A percentile compares a stretch with the other conserved stretches of the same genome.
phyloP scores from a whole-genome alignment of 2,797 vertebrate species.

The Gymnocypris eckloni region DNA sequence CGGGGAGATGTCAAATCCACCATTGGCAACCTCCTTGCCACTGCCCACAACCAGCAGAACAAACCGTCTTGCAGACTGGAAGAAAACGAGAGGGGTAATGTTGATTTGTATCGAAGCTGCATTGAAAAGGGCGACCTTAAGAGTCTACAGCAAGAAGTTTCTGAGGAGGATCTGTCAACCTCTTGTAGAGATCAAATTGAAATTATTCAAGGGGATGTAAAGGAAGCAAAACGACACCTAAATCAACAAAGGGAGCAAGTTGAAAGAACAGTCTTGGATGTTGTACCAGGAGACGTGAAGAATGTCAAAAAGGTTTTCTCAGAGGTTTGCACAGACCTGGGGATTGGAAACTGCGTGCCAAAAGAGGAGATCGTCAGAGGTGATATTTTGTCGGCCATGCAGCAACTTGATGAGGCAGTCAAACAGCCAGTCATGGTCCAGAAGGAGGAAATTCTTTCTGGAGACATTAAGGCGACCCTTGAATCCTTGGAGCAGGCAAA shows the following conservation, averaged over 20 bases:
- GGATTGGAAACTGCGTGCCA: conserved; percentile 5
- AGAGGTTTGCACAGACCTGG: conserved; percentile 76
- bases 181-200: conserved; percentile 67
- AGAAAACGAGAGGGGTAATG: conserved; percentile 81
- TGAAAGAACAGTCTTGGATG: conserved; percentile 83
- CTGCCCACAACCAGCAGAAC: conserved; percentile 84
- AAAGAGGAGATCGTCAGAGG: conserved; percentile 82
- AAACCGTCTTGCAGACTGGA: conserved; percentile 80
- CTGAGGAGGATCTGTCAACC: conserved; percentile 72
- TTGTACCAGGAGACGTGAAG: conserved; percentile 85
- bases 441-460: conserved; percentile 81
- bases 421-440: conserved; percentile 80
- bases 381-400: conserved; percentile 86
- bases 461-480: conserved; percentile 85
- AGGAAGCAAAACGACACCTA: conserved; percentile 77
- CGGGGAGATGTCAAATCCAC: conserved; percentile 88
- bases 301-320: conserved; percentile 77
- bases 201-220: conserved; percentile 76
- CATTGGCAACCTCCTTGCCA: conserved; percentile 84
- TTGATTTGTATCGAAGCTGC: conserved; percentile 88
- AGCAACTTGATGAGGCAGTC: conserved; percentile 83
- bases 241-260: conserved; percentile 82
- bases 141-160: conserved; percentile 82
- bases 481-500: conserved; percentile 85
- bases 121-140: conserved; percentile 93